Base-by-base conservation (phyloP, 2,797 vertebrate genomes). In the Catostomus latipinnis region DNA sequence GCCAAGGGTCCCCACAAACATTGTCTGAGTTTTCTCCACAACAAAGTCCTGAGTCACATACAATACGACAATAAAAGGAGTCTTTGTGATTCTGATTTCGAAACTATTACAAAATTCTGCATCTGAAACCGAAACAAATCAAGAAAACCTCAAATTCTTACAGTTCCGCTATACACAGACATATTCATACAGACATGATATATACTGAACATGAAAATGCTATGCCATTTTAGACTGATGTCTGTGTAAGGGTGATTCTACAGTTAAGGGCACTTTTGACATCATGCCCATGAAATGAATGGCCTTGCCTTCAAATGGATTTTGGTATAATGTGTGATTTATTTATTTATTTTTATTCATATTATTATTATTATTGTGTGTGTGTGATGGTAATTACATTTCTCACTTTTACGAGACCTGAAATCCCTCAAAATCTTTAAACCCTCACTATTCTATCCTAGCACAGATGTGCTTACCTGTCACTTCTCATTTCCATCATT, bases 61-160 rank as follows among this genome's bases (percentile, higher is more conserved):
- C 62, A 78, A 54, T 54, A 11, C 0, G 0, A 16, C 1, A 48
- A 70, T 52, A 61, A 45, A 70, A 4, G 2, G 12, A 8, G 0
- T 10, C 4, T 16, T 50, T 4, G 5, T 58, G 14, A 34, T 16
- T 34, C 0, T 14, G 8, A 6, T 58, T 67, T 68, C 3, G 18
- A 76, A 76, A 60, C 65, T 68, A 34, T 49, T 12, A 50, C 8
- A 9, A 34, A 34, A 34, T 43, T 68, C n/a, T 69, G 75, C 5
- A 6, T 45, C 75, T 69, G 75, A 77, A 77, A 77, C 75, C 6
- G 48, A 77, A 77, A 77, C 54, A 49, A 9, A 68, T 34, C 1
- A 10, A 12, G 6, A 50, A 60, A 60, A 76, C 74, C 75, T 53
- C 65, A 69, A 77, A 69, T 52, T 16, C n/a, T 60, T 9, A 12